These are phyloP conservation scores for Mythimna impura DNA, from an alignment of 2,888 invertebrate species.

Conservation along the genomic window DNA sequence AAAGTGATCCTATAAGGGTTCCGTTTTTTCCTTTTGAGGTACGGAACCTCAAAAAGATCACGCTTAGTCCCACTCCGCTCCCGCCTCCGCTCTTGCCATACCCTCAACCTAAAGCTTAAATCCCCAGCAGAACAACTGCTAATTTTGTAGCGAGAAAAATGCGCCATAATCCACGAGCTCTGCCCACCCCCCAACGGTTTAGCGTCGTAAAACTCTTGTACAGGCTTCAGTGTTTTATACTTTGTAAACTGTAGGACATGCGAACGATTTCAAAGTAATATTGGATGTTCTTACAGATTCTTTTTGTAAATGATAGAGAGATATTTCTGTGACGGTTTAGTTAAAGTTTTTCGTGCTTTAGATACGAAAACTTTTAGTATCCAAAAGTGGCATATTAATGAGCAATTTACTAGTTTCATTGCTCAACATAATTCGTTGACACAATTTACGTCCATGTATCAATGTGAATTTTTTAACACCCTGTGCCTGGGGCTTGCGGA, in stretches of 20 bases:
- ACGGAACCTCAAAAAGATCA: too few relatives aligned
- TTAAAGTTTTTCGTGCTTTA: not conserved
- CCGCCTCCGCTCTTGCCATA: conserved; percentile 11
- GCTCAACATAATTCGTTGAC: too few relatives aligned
- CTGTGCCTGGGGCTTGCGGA: too few relatives aligned
- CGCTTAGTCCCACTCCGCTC: not conserved
- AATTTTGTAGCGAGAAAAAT: conserved; percentile 65
- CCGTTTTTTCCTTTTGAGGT: too few relatives aligned
- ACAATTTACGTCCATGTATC: too few relatives aligned
- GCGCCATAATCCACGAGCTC: conserved; percentile 57
- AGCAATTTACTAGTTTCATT: too few relatives aligned
- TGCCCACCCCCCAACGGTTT: conserved; percentile 46
- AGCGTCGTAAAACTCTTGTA: conserved; percentile 58
- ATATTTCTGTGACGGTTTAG: not conserved
- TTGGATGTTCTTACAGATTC: conserved; percentile 20
- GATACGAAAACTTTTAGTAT: too few relatives aligned
- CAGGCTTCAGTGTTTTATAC: conserved; percentile 53
- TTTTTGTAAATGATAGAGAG: not conserved
- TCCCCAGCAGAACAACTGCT: conserved; percentile 56
- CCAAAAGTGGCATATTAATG: too few relatives aligned
- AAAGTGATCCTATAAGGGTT: too few relatives aligned
- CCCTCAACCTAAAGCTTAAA: conserved; percentile 50
- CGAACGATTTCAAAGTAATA: conserved; percentile 52
- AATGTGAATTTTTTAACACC: too few relatives aligned
- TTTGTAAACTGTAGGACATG: conserved; percentile 53